These are phyloP conservation scores for Copsychus sechellarum DNA, from an alignment of 2,113 vertebrate species.

Conservation along the genomic window DNA sequence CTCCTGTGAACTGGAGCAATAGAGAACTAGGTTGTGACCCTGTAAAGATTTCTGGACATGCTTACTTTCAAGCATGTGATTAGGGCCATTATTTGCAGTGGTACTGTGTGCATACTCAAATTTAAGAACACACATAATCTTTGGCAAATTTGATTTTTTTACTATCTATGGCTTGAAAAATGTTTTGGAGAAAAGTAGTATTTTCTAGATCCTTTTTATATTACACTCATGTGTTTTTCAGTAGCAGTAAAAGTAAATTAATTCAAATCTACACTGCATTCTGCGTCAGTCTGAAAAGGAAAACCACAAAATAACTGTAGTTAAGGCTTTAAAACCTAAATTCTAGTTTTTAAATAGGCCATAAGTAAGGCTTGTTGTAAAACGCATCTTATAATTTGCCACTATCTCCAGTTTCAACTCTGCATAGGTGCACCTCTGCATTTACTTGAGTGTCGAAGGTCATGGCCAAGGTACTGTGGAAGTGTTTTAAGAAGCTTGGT, in stretches of 20 bases:
- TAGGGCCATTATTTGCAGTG: neutral
- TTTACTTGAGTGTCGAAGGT: neutral
- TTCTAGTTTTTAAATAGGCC: neutral
- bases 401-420: neutral
- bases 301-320: neutral
- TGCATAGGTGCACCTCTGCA: neutral
- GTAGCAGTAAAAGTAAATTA: neutral
- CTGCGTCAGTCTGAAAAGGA: neutral
- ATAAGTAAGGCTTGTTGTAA: neutral
- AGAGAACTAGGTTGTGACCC: neutral
- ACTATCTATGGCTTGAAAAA: neutral
- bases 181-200: neutral
- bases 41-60: neutral
- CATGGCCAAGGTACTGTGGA: neutral
- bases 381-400: neutral
- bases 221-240: neutral
- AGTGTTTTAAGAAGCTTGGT: neutral
- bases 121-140: neutral
- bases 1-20: conserved; percentile 14
- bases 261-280: neutral
- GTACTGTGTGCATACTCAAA: neutral
- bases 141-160: neutral
- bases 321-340: neutral
- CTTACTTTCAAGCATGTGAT: neutral
- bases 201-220: neutral